Base-by-base conservation (phyloP, 1,140 invertebrate genomes). In the Pseudomyrmex sp. region DNA sequence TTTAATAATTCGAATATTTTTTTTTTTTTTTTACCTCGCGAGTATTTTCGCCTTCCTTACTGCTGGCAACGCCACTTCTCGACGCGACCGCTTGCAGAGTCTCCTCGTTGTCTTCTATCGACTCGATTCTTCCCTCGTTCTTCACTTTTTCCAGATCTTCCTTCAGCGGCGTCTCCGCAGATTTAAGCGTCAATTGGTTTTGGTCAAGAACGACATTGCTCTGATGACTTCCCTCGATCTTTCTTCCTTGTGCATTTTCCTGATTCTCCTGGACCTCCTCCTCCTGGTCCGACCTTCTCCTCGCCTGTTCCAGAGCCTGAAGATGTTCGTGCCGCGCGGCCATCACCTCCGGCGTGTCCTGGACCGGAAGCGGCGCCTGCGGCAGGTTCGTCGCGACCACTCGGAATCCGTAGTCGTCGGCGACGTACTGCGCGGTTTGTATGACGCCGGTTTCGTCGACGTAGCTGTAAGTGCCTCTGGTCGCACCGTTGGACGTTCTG, bases 381-480 rank as follows among this genome's bases (percentile, higher is more conserved):
- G 95, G 95, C n/a, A 95, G 84, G 90, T 96, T 95, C 48, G 95
- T 95, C 9, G 95, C 95, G 2, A 93, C 90, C 3, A 95, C 94
- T 7, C 94, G 92, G 91, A 96, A 96, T 7, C 95, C 95, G 62
- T 91, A 58, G 1, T 85, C 72, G n/a, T 93, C 93, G 0, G 93
- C 93, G 0, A 90, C 89, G 68, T 94, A 94, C 4, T 90, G 84
- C 0, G 93, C 90, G 20, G 88, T 92, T 86, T 95, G 95, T 8
- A 95, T 90, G 0, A 94, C 70, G 1, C 95, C 95, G 61, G 94
- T 86, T 10, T 90, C 91, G 85, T 96, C 95, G 8, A 95, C 74
- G 89, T 96, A 96, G 70, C 94, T 95, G 92, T 94, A 96, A 52
- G 87, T 85, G 13, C 93, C 93, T 3, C 88, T 90, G 0, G 90